Percentiles rank a stretch among this genome's conserved stretches.
Evolutionary conservation across 2,888 invertebrate genomes (phyloP).

Genomic region (Sthenelais limicola): DNA sequence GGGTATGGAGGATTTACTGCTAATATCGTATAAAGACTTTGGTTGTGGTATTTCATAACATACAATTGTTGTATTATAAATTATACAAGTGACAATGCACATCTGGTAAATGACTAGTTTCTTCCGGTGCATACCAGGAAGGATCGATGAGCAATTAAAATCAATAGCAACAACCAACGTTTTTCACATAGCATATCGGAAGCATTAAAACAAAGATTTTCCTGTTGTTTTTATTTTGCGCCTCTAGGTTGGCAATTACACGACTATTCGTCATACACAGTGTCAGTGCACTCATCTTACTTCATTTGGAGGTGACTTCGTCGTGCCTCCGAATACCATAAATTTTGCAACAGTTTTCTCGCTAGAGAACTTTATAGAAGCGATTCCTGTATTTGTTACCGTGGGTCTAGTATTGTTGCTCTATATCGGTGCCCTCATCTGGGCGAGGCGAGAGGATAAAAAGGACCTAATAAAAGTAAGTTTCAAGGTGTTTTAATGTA

Average conservation of each 20-base stretch:
- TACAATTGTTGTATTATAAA: too few species aligned
- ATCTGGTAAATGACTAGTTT: too few species aligned
- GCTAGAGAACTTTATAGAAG: slow-evolving; percentile 66
- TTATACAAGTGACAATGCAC: too few species aligned
- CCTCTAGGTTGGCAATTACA: slow-evolving; percentile 66
- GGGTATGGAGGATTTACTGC: slow-evolving; percentile 54
- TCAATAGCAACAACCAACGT: too few species aligned
- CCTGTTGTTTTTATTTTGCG: too few species aligned
- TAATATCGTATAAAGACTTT: too few species aligned
- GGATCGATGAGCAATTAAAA: too few species aligned
- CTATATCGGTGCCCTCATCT: slow-evolving; percentile 66
- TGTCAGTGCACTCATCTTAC: slow-evolving; percentile 70
- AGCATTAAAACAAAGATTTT: too few species aligned
- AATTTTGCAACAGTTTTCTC: slow-evolving; percentile 71
- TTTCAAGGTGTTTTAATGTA: too few species aligned
- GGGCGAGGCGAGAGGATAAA: slow-evolving; percentile 69
- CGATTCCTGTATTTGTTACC: slow-evolving; percentile 71
- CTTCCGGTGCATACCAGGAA: too few species aligned
- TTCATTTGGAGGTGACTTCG: slow-evolving; percentile 71
- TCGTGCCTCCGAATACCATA: slow-evolving; percentile 71
- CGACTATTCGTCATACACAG: slow-evolving; percentile 63
- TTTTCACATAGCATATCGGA: too few species aligned
- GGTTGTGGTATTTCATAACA: too few species aligned
- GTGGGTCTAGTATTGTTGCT: slow-evolving; percentile 65
- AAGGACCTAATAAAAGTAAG: slow-evolving; percentile 69